Evolutionary conservation across 2,113 vertebrate species (phyloP), one percentile per base, ranked within the genome.

Genomic region (Menura novaehollandiae): DNA sequence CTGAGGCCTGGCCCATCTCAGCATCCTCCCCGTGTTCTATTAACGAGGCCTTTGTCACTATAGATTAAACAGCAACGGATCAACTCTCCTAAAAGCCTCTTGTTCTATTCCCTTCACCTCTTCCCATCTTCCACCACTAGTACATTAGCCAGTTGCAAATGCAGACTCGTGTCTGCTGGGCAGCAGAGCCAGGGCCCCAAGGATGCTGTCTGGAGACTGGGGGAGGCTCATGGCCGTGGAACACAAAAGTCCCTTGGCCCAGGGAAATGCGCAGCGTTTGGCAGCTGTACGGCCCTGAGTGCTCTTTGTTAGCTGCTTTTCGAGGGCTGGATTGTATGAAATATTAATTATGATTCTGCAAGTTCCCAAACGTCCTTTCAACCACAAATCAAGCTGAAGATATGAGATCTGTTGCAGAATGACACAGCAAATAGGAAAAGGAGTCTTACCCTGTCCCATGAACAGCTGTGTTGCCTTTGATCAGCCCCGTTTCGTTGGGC

Each of bases 211-310:
- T 80, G 53, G 77, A 53, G 55, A 9, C 6, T 14, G 9, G 62
- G 35, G 24, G 23, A 71, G 30, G 58, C 19, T 75, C 16, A 1
- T 12, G 69, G 20, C 67, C 21, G 2, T 1, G 3, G 22, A 58
- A n/a, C 79, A 69, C 3, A 1, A 1, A 32, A 60, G 52, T 46
- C 52, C 62, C 49, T 15, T 30, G 33, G 41, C 74, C 64, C 66
- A 60, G 39, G 43, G 55, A 35, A 33, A 46, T 41, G 14, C 1
- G 0, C 1, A 1, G 51, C 1, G 0, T 27, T 51, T 68, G 87
- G 79, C 73, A 91, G 66, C 66, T 59, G 71, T 33, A 23, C 2
- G 4, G 28, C 8, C 3, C 85, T 11, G 58, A 67, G 43, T 7
- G 66, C 69, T 71, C 89, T 44, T 67, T 41, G 84, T 35, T 22